Percentiles rank a stretch among this genome's conserved stretches.
Evolutionary conservation across 2,113 vertebrate species (phyloP).

Genomic region (Datnioides undecimradiatus): DNA sequence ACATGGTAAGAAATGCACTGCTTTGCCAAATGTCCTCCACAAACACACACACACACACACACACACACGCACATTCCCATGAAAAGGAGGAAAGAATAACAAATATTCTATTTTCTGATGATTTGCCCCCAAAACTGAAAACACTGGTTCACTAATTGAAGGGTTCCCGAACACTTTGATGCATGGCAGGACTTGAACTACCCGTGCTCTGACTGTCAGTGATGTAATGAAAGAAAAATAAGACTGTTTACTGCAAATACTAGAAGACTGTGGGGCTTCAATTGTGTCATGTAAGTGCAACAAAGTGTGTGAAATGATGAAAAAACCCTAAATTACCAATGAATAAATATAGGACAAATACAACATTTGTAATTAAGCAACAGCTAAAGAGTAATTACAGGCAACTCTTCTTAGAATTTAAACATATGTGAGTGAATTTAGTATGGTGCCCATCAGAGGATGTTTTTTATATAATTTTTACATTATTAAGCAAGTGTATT

Average conservation of each 20-base stretch:
- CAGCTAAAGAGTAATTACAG: background rate
- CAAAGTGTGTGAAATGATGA: background rate
- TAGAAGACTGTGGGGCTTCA: background rate
- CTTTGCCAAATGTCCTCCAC: conserved; percentile 69
- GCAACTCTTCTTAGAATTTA: too few relatives aligned
- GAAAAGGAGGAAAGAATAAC: conserved; percentile 44
- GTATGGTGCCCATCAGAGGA: background rate
- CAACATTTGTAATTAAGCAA: background rate
- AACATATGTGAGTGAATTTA: too few relatives aligned
- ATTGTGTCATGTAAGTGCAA: background rate
- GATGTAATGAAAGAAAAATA: background rate
- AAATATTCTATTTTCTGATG: conserved; percentile 12
- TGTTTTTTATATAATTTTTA: too few relatives aligned
- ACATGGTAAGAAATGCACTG: conserved; percentile 76
- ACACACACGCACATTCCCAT: conserved; percentile 20
- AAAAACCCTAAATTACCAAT: background rate
- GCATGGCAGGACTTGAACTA: background rate
- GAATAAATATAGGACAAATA: background rate
- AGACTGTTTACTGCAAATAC: background rate
- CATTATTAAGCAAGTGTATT: background rate
- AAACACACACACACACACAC: conserved; percentile 30
- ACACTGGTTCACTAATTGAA: background rate
- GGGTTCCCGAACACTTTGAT: background rate
- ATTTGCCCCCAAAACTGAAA: background rate
- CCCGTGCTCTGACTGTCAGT: background rate